Evolutionary conservation across 2,888 invertebrate species (phyloP).

Genomic region (Latrodectus elegans): DNA sequence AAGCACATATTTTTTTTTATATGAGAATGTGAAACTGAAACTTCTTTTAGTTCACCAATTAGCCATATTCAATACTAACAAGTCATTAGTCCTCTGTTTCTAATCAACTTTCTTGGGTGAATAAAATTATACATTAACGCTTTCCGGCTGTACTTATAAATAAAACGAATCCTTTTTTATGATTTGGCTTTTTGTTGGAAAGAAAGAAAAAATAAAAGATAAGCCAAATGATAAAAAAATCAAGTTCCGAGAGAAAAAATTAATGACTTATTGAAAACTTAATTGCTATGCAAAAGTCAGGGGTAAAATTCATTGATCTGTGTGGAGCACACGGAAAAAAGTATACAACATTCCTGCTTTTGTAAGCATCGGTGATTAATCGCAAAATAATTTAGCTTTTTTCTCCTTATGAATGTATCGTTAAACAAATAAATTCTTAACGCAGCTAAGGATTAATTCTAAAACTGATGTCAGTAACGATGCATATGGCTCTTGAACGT

Average conservation of each 20-base stretch:
- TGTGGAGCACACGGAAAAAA: conserved; percentile 20
- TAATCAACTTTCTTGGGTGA: conserved; percentile 2
- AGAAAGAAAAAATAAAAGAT: conserved; percentile 24
- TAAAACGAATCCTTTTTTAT: background rate
- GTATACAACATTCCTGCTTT: conserved; percentile 56
- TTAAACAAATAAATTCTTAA: conserved; percentile 57
- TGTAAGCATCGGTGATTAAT: conserved; percentile 66
- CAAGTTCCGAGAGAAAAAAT: conserved; percentile 49
- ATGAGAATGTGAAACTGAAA: background rate
- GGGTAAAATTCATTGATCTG: conserved; percentile 69
- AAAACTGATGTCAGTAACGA: conserved; percentile 27
- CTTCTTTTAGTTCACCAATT: conserved; percentile 2
- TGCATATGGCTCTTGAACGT: conserved; percentile 10
- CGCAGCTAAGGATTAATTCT: conserved; percentile 50
- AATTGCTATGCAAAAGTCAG: conserved; percentile 66
- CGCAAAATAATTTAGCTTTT: conserved; percentile 64
- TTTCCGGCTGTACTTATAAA: background rate
- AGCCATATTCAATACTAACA: background rate
- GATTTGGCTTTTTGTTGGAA: background rate
- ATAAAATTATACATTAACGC: conserved; percentile 5
- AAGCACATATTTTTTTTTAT: too few relatives aligned
- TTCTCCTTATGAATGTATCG: conserved; percentile 55
- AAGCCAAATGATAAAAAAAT: conserved; percentile 44
- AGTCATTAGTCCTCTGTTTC: conserved; percentile 5
- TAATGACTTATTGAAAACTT: conserved; percentile 69